Base-by-base conservation (phyloP, 2,888 invertebrate genomes). In the Drosophila nr. perissopoda region DNA sequence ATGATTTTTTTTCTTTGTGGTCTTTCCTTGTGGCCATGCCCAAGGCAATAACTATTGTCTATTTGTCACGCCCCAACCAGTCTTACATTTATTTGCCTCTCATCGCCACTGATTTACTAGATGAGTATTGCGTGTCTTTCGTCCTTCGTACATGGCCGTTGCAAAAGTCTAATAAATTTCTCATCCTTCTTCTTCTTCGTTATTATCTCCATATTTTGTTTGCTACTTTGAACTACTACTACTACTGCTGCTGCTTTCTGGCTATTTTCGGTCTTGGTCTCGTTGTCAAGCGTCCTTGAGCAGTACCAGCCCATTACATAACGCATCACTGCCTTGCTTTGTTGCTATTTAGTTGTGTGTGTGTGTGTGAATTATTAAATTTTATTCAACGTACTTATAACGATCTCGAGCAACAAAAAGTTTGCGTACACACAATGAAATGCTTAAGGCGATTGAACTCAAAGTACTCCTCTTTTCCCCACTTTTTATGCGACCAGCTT, bases 91-190 rank as follows among this genome's bases (percentile, higher is more conserved):
- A 64, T 73, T 68, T 68, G 63, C 63, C 67, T 27, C 51, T 52
- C 45, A 73, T 42, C 60, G 53, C 54, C 57, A 54, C 74, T 81
- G 84, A 88, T 83, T 85, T 88, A 83, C 53, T 76, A 58, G 78
- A 67, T 58, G 68, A 68, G 59, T 61, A 42, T 66, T 82, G 76
- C 76, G 67, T 71, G 80, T 73, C 71, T 36, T 72, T 66, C 71
- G 77, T 74, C 82, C 87, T 86, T 87, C 79, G 54, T 40, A 64
- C 77, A 80, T 82, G 78, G 79, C 74, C 79, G 78, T 82, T 81
- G 79, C 74, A 57, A 62, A 80, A 68, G 60, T 67, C 76, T 77
- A 76, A 79, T 81, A 78, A 84, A 87, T 73, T 68, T 61, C 27
- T 40, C 58, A 16, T 71, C 36, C 42, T 58, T 69, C 59, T 57